Evolutionary conservation across 2,888 invertebrate genomes (phyloP).

Genomic region (Agrotis exclamationis): DNA sequence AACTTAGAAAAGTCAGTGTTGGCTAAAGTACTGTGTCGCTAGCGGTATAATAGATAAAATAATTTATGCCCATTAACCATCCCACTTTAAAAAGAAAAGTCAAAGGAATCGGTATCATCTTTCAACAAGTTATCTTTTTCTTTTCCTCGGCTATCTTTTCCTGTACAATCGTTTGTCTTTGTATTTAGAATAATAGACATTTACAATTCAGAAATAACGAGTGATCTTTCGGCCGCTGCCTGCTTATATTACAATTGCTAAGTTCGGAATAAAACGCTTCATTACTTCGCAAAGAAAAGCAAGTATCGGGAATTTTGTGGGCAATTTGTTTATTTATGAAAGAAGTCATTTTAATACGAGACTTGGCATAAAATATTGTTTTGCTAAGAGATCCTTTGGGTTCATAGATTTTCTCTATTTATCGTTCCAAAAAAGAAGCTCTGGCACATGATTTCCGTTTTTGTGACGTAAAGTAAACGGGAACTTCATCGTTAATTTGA

Average conservation of each 20-base stretch:
- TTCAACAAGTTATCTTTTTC: slow-evolving; percentile 20
- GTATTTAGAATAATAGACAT: slow-evolving; percentile 30
- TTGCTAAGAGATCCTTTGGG: background rate
- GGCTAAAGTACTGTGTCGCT: background rate
- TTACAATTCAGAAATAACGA: slow-evolving; percentile 37
- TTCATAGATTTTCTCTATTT: background rate
- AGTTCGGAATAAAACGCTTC: slow-evolving; percentile 34
- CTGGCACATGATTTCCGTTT: no score
- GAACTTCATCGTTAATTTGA: no score
- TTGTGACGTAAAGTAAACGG: no score
- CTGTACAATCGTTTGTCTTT: slow-evolving; percentile 1
- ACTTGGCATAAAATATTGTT: background rate
- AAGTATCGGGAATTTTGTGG: slow-evolving; percentile 15
- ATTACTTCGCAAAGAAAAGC: slow-evolving; percentile 37
- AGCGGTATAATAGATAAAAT: no score
- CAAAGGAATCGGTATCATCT: background rate
- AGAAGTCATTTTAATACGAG: slow-evolving; percentile 21
- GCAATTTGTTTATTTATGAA: slow-evolving; percentile 36
- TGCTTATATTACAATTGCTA: slow-evolving; percentile 59
- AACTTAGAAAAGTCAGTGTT: background rate
- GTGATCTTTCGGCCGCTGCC: slow-evolving; percentile 28
- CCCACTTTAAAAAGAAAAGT: background rate
- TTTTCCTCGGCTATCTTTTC: slow-evolving; percentile 19
- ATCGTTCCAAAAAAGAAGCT: no score
- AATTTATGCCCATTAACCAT: background rate